These are phyloP conservation scores for Palythoa grandiflora DNA, from an alignment of 92 coral and sea anemone species.

Conservation along the genomic window DNA sequence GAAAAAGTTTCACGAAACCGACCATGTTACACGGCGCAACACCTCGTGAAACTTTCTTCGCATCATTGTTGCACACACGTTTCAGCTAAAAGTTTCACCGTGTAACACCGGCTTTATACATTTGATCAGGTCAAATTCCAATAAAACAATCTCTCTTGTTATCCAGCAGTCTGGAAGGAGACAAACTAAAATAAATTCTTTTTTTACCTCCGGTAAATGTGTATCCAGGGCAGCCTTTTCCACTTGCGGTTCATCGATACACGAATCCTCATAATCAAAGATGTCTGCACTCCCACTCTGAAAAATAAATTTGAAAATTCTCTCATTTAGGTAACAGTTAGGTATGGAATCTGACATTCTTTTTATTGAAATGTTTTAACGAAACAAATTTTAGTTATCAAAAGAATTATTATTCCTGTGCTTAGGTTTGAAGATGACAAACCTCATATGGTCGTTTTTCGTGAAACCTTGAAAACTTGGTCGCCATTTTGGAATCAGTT, in stretches of 20 bases:
- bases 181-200: background rate
- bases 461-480: conserved; percentile 94
- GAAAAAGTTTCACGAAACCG: too few species aligned
- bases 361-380: background rate
- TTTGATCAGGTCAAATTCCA: too few species aligned
- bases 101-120: too few species aligned
- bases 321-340: background rate
- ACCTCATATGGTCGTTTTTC: conserved; percentile 96
- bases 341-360: background rate
- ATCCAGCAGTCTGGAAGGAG: too few species aligned
- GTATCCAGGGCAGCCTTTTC: conserved; percentile 93
- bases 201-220: conserved; percentile 86
- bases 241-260: conserved; percentile 74
- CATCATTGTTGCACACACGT: too few species aligned
- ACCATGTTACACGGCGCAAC: too few species aligned
- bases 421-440: conserved; percentile 24
- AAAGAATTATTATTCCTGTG: background rate
- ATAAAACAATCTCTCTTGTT: too few species aligned
- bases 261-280: conserved; percentile 46
- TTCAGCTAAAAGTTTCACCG: too few species aligned
- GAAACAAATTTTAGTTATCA: background rate
- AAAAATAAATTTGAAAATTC: too few species aligned
- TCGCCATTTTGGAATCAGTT: conserved; percentile 79
- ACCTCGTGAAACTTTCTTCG: too few species aligned
- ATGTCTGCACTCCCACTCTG: conserved; percentile 55